Evolutionary conservation across 2,113 vertebrate species (phyloP), one percentile per base, ranked within the genome.

Genomic region (Ciconia maguari): DNA sequence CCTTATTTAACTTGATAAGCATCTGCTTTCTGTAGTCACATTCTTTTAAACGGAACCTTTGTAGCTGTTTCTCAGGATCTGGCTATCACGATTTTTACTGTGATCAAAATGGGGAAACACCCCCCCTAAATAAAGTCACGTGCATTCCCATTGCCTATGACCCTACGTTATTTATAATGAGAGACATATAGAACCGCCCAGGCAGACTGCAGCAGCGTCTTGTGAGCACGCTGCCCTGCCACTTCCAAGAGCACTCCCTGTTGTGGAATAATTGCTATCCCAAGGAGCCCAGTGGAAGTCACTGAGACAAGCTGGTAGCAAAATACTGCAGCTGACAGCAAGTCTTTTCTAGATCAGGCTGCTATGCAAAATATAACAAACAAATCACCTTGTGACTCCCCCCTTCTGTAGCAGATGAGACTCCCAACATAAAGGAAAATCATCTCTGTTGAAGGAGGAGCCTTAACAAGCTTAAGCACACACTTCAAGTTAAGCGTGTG

Each of bases 1-100:
- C 89, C 79, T 97, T 96, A 93, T 94, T 97, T 96, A 96, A 97
- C 91, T 91, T 93, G 90, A 96, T 58, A 92, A 96, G 86, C 95
- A 95, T 93, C 97, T 97, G 96, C 90, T 94, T 95, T 96, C 93
- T 52, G 66, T 87, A 94, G 93, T 77, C 89, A 78, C 78, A 71
- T 81, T 94, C 80, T 68, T 95, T 80, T 22, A 83, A 91, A 85
- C 21, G 75, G 89, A 97, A 95, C 75, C 89, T 96, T 88, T 81
- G 84, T 78, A 71, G 71, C 42, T 44, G n/a, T 68, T 96, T 80
- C 64, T 93, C 27, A 44, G 78, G 71, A 83, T 93, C 81, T 81
- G 75, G 58, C 42, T 92, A 82, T 62, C 75, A 62, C 0, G 0
- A 83, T n/a, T 93, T 90, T 90, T 66, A 54, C 60, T 44, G 30